Conservation (phyloP, 2,888 invertebrate genomes). For the Synergus itoensis region DNA sequence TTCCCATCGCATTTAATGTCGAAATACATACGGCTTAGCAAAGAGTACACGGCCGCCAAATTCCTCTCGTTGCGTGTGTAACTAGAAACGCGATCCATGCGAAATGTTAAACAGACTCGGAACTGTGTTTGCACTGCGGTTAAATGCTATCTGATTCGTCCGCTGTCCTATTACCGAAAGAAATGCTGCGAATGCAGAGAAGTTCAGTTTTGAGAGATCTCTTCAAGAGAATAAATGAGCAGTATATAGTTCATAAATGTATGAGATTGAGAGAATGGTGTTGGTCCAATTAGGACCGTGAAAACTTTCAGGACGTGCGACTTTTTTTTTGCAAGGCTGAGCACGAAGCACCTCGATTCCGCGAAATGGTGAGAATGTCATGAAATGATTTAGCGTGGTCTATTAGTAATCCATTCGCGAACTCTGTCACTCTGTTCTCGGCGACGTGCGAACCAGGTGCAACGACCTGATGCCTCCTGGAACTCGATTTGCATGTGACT, state of each 20-base stretch:
- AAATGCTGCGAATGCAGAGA: slow-evolving; percentile 31
- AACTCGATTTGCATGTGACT: slow-evolving; percentile 33
- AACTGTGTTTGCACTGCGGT: slow-evolving; percentile 34
- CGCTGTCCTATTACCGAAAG: slow-evolving; percentile 40
- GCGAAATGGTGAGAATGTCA: slow-evolving; percentile 57
- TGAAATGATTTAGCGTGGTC: slow-evolving; percentile 62
- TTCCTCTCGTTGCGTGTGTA: slow-evolving; percentile 36
- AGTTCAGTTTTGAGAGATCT: slow-evolving; percentile 23
- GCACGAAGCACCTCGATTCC: slow-evolving; percentile 46
- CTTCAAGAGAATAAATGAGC: slow-evolving; percentile 15
- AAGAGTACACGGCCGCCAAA: slow-evolving; percentile 4
- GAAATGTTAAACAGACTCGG: slow-evolving; percentile 33
- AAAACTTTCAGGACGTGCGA: not conserved
- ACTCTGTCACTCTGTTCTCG: slow-evolving; percentile 54
- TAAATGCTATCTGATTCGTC: slow-evolving; percentile 41
- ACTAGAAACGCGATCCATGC: slow-evolving; percentile 30
- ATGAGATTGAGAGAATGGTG: slow-evolving; percentile 13
- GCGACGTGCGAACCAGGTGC: slow-evolving; percentile 27
- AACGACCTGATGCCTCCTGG: slow-evolving; percentile 31
- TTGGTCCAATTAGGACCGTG: not conserved
- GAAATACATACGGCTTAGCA: not conserved
- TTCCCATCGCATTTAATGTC: not conserved
- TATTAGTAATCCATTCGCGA: slow-evolving; percentile 66
- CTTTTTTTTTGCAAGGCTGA: slow-evolving; percentile 4
- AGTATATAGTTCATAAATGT: slow-evolving; percentile 19